A percentile compares a stretch with the other conserved stretches of the same genome.
phyloP scores from a whole-genome alignment of 2,113 vertebrate genomes.

The Chionis minor region DNA sequence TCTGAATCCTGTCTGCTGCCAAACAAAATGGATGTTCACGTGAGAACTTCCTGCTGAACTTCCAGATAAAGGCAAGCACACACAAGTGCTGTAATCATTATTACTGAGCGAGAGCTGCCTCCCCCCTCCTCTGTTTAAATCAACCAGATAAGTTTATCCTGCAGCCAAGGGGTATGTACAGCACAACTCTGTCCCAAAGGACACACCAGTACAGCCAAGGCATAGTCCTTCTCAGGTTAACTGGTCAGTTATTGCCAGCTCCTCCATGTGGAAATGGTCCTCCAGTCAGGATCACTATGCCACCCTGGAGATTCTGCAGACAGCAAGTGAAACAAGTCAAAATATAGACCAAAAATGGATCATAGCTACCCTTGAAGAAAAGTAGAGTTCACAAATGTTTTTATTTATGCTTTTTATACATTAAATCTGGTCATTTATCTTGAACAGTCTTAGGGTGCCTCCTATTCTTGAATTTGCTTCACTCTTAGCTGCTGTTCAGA shows the following conservation, averaged over 20 bases:
- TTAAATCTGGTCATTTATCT: neutral
- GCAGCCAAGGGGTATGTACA: accelerated
- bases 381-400: neutral
- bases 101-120: neutral
- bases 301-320: neutral
- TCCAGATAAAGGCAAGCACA: neutral
- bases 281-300: neutral
- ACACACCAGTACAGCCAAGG: accelerated
- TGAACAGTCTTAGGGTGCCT: neutral
- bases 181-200: neutral
- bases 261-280: neutral
- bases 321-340: neutral
- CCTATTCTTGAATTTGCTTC: neutral
- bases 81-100: neutral
- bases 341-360: neutral
- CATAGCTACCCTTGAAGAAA: neutral
- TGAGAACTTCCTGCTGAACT: neutral
- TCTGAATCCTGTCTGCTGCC: neutral
- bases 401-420: constrained; percentile 34
- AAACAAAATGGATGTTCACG: neutral
- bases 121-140: neutral
- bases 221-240: neutral
- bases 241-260: neutral
- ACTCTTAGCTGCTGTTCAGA: neutral
- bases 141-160: neutral